phyloP scores from a whole-genome alignment of 2,888 invertebrate species.

The Cheilosia variabilis region DNA sequence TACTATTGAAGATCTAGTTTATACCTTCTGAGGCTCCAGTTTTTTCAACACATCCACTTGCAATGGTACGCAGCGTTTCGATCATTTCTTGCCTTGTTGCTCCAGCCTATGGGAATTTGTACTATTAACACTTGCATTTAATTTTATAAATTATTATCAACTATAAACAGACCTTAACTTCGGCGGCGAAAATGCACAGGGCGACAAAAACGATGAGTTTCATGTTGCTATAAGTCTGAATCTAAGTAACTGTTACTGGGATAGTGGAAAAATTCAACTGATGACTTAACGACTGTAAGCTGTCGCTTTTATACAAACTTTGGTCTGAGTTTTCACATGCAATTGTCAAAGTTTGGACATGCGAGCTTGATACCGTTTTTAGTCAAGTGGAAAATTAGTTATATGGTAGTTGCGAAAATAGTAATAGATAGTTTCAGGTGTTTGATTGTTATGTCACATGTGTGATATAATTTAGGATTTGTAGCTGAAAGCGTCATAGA shows the following conservation, averaged over 20 bases:
- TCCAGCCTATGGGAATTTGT: not conserved
- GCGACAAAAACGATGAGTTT: not conserved
- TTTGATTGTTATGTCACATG: too few species aligned
- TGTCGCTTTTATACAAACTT: not conserved
- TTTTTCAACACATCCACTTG: constrained; percentile 2
- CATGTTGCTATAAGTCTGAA: not conserved
- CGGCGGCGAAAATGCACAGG: not conserved
- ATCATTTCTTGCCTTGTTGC: not conserved
- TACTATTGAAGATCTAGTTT: not conserved
- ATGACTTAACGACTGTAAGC: not conserved
- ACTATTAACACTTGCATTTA: not conserved
- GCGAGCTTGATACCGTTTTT: not conserved
- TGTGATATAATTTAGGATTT: too few species aligned
- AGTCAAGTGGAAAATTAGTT: constrained; percentile 6
- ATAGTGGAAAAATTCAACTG: not conserved
- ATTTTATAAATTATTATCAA: not conserved
- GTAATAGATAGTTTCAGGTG: too few species aligned
- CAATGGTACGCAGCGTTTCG: not conserved
- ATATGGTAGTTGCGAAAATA: not conserved
- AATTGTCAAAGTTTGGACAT: not conserved
- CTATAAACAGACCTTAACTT: not conserved
- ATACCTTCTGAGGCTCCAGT: not conserved
- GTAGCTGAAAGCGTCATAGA: too few species aligned
- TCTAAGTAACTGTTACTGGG: not conserved
- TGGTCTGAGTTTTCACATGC: not conserved